Conservation (phyloP, 2,888 invertebrate genomes). For the Euspilapteryx auroguttella region DNA sequence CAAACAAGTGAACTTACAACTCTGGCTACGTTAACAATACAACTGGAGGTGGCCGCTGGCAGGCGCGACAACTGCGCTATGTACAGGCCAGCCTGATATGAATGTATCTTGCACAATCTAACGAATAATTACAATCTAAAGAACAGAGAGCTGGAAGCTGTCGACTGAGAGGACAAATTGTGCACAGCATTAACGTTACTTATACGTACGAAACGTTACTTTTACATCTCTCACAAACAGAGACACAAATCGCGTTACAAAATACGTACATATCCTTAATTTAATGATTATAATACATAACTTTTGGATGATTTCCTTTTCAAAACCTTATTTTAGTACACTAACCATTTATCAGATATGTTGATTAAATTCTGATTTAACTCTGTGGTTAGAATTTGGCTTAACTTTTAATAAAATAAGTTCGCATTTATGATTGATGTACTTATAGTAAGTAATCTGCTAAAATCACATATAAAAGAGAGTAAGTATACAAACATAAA, state of each 20-base stretch:
- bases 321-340: conserved; percentile 57
- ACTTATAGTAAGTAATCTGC: conserved; percentile 21
- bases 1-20: conserved; percentile 57
- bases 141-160: conserved; percentile 34
- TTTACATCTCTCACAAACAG: conserved; percentile 51
- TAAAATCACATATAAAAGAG: conserved; percentile 24
- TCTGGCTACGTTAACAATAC: conserved; percentile 52
- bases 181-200: conserved; percentile 50
- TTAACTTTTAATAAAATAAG: conserved; percentile 31
- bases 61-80: not conserved
- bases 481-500: not conserved
- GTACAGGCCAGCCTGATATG: conserved; percentile 19
- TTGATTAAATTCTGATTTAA: conserved; percentile 60
- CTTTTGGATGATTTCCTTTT: conserved; percentile 47
- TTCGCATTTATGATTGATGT: conserved; percentile 24
- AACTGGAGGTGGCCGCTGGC: conserved; percentile 18
- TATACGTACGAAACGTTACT: conserved; percentile 37
- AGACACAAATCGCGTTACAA: conserved; percentile 54
- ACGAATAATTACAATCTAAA: conserved; percentile 38
- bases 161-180: conserved; percentile 24
- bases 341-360: conserved; percentile 63
- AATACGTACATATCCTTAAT: conserved; percentile 54
- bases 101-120: conserved; percentile 40
- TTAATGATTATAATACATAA: conserved; percentile 47
- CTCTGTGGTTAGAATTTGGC: conserved; percentile 56